Evolutionary conservation across 2,797 vertebrate species (phyloP), one percentile per base, ranked within the genome.

Genomic region (Pangasius mekongensis): DNA sequence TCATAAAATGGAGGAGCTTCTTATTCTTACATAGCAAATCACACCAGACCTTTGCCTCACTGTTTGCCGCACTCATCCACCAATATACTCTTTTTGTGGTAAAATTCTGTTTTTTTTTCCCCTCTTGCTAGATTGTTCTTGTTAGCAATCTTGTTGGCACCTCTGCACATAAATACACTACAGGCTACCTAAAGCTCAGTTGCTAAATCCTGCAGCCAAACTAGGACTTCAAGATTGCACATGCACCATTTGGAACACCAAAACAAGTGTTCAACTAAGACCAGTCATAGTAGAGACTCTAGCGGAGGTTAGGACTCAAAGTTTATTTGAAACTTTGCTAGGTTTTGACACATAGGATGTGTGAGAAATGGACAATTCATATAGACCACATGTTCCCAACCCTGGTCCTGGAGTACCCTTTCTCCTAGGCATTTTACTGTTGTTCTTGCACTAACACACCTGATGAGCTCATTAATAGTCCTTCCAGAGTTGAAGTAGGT

Each of bases 151-250:
- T 39, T 27, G 58, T 47, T n/a, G 24, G 2, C 3, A 83, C 36
- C 39, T 83, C 33, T 22, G n/a, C 24, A 69, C 62, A 10, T 84
- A 30, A 52, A 67, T 66, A 83, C 22, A 64, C 60, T 81, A 83
- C 81, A 66, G 24, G 3, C 14, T 66, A 66, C 81, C 54, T 14
- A 82, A 27, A 62, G 22, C 56, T 16, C 24, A 24, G 27, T 30
- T 83, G 39, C 27, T 49, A 47, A 83, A 64, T 66, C 27, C 27
- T 47, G 16, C 7, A 2, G 30, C 7, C 39, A 47, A 30, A 49
- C 24, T 30, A 9, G 36, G 39, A 20, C 16, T 81, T 56, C 33
- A 58, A 43, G 4, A 30, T 20, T 66, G 22, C 60, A 67, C 14
- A 62, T 47, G 24, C 58, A 43, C 13, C 18, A n/a, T 39, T 60